phyloP scores from a whole-genome alignment of 2,888 invertebrate species.

The Lepidocyrtoides sp. region DNA sequence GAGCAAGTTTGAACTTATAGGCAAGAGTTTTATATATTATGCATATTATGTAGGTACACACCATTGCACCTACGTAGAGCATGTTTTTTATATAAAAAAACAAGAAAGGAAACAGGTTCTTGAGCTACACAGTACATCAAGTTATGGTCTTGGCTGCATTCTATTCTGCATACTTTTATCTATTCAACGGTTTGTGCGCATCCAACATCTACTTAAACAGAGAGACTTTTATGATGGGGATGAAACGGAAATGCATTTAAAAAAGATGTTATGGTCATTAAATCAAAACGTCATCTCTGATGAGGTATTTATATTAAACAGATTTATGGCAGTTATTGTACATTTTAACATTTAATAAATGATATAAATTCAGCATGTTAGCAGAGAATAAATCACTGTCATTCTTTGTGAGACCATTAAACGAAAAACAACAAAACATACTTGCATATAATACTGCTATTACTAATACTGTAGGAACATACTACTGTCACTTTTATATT shows the following conservation, averaged over 20 bases:
- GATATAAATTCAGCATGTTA: neutral
- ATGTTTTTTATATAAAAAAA: neutral
- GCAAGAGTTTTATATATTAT: too few relatives aligned
- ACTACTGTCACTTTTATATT: conserved; percentile 33
- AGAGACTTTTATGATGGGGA: conserved; percentile 14
- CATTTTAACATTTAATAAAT: neutral
- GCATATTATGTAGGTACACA: too few relatives aligned
- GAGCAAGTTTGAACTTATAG: neutral
- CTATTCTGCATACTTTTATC: neutral
- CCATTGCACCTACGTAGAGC: too few relatives aligned
- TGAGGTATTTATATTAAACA: neutral
- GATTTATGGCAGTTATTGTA: conserved; percentile 15
- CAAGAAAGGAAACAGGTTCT: conserved; percentile 61
- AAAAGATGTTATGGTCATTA: conserved; percentile 41
- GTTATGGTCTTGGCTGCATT: neutral
- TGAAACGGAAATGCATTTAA: conserved; percentile 64
- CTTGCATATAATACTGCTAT: too few relatives aligned
- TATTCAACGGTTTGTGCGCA: neutral
- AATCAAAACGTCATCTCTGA: conserved; percentile 44
- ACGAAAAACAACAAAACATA: neutral
- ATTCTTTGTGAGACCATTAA: neutral
- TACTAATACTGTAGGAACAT: too few relatives aligned
- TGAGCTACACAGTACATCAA: neutral
- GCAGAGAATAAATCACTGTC: conserved; percentile 38
- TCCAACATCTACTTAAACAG: conserved; percentile 34